Conservation (phyloP, 2,113 vertebrate genomes). For the Notarius lentiginosus region DNA sequence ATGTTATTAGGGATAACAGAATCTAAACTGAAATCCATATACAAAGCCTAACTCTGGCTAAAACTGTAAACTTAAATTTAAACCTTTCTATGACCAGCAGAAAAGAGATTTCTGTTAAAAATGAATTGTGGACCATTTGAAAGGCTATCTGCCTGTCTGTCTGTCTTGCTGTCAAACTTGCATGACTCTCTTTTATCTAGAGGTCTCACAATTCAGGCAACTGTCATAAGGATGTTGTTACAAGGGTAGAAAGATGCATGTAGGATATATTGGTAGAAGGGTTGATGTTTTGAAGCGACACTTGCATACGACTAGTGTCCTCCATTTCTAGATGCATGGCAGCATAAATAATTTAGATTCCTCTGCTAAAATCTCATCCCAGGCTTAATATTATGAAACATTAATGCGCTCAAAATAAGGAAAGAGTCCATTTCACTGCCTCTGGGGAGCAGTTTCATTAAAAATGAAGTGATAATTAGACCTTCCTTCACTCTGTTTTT, state of each 20-base stretch:
- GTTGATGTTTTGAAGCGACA: conserved; percentile 22
- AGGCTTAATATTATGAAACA: conserved; percentile 66
- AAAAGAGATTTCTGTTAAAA: not conserved
- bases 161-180: not conserved
- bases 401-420: conserved; percentile 67
- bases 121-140: not conserved
- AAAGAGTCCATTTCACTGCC: conserved; percentile 57
- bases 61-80: not conserved
- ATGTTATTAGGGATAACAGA: not conserved
- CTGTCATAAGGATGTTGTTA: not conserved
- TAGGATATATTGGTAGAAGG: not conserved
- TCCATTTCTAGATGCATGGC: conserved; percentile 25
- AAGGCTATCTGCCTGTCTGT: not conserved
- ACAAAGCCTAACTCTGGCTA: not conserved
- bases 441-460: conserved; percentile 58
- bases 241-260: not conserved
- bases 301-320: not conserved
- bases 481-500: conserved; percentile 49
- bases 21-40: not conserved
- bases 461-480: conserved; percentile 62
- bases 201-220: not conserved
- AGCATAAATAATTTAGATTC: conserved; percentile 68
- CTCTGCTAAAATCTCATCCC: conserved; percentile 61
- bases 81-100: not conserved
- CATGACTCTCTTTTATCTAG: not conserved